Evolutionary conservation across 2,113 vertebrate genomes (phyloP), one percentile per base, ranked within the genome.

Genomic region (Leptosomus discolor): DNA sequence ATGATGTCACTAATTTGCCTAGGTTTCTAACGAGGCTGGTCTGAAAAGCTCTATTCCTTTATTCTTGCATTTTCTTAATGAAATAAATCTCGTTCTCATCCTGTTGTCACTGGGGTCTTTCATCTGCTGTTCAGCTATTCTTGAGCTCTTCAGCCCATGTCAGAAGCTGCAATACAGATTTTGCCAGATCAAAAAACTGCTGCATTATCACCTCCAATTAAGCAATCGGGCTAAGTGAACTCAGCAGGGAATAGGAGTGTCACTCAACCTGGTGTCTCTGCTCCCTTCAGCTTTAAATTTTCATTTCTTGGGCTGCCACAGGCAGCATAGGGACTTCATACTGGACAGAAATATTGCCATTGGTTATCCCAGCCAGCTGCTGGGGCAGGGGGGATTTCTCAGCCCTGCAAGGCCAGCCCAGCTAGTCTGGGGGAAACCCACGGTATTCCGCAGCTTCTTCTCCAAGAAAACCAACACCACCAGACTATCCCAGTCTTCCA

Each of bases 1-100:
- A 43, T 92, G 94, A 97, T 74, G 81, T 60, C 95, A 54, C 51
- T 75, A 77, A 92, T 96, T 95, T 94, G 23, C 48, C 21, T 12
- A 3, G 58, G 30, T 58, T 94, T 79, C 79, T 91, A 85, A 73
- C 9, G 6, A 90, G 74, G 37, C 45, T 57, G 16, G 4, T 60
- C 61, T 93, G 78, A 87, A 96, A 93, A 82, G 87, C 65, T 82
- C 74, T 21, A 4, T 39, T 85, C 56, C n/a, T 88, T 90, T 92
- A 70, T 80, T 75, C 70, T 46, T 15, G 20, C 43, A 30, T 94
- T 92, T 93, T 37, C 32, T 45, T 73, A 46, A 74, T 85, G 76
- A 93, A 94, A 89, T 60, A 18, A 76, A 91, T 67, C 88, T 89
- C 78, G 46, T 84, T 71, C 87, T 71, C 75, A 30, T 32, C 64